Evolutionary conservation across 2,888 invertebrate species (phyloP), one percentile per base, ranked within the genome.

Genomic region (Chorisops tibialis): DNA sequence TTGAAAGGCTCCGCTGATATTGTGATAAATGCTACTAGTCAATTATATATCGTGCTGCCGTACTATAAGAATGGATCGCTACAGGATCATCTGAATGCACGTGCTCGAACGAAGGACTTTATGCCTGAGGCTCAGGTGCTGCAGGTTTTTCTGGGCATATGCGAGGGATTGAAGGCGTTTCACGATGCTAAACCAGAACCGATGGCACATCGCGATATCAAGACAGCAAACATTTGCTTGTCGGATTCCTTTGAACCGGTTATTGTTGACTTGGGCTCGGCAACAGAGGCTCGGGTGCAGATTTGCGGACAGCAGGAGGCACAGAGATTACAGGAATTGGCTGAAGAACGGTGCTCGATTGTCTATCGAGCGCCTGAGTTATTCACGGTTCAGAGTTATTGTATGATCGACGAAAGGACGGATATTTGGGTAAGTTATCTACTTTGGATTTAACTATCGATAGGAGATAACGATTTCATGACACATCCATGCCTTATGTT

Each of bases 321-420:
- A 0, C 86, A 87, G 70, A 81, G 82, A 24, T 74, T 89, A 45
- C 85, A 92, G 77, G 94, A 94, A 72, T 78, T 85, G 54, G 93
- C 93, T 1, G 89, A 89, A 51, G 92, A 93, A 77, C 81, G 88
- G 64, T 91, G 91, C 75, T 90, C 91, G 21, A 93, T 94, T 87
- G 87, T 92, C 3, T 95, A 92, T 73, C 80, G 91, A 69, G 91
- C 93, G 1, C 94, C 94, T 1, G 94, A 94, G 75, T 78, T 95
- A 52, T 95, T 94, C 72, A 87, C 87, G 69, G 91, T 93, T 9
- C 89, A 92, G 76, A 86, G 87, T 63, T 87, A 89, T 70, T 85
- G 88, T 70, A 85, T 86, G 69, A 84, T 94, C 60, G 91, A 92
- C 74, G 90, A 93, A 75, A 79, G 90, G 67, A 89, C 90, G 37